These are phyloP conservation scores for Actinia equina DNA, from an alignment of 64 coral and sea anemone genomes.

Conservation along the genomic window DNA sequence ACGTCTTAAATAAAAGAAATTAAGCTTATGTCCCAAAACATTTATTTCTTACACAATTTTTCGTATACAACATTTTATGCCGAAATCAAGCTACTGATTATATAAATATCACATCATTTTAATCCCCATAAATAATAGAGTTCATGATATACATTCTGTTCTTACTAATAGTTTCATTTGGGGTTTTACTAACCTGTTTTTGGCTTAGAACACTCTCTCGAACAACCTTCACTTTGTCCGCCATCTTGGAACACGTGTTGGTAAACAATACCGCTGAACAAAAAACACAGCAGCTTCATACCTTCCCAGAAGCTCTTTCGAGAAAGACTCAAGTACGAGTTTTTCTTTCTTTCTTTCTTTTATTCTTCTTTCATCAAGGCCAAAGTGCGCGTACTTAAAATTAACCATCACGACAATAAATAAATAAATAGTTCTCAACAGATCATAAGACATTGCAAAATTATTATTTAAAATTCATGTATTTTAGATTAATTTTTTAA, in stretches of 20 bases:
- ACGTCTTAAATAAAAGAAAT: background rate
- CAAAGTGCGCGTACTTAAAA: too few relatives aligned
- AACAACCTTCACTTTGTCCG: constrained; percentile 40
- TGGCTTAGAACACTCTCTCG: constrained; percentile 68
- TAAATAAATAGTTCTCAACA: too few relatives aligned
- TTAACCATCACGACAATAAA: too few relatives aligned
- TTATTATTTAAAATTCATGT: too few relatives aligned
- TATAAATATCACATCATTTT: background rate
- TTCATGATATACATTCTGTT: background rate
- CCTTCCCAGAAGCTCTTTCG: background rate
- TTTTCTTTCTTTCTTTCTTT: background rate
- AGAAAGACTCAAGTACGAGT: background rate
- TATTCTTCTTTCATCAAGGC: too few relatives aligned
- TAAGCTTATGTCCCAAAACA: background rate
- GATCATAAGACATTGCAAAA: too few relatives aligned
- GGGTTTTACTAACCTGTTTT: constrained; percentile 62
- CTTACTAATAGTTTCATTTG: too few relatives aligned
- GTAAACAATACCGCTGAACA: background rate
- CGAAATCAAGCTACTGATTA: background rate
- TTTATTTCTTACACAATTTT: background rate
- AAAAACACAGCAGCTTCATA: background rate
- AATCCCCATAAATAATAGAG: background rate
- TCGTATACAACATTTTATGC: background rate
- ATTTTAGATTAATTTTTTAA: too few relatives aligned
- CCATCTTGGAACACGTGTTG: constrained; percentile 64